phyloP scores from a whole-genome alignment of 2,113 vertebrate genomes.

The Peromyscus californicus region DNA sequence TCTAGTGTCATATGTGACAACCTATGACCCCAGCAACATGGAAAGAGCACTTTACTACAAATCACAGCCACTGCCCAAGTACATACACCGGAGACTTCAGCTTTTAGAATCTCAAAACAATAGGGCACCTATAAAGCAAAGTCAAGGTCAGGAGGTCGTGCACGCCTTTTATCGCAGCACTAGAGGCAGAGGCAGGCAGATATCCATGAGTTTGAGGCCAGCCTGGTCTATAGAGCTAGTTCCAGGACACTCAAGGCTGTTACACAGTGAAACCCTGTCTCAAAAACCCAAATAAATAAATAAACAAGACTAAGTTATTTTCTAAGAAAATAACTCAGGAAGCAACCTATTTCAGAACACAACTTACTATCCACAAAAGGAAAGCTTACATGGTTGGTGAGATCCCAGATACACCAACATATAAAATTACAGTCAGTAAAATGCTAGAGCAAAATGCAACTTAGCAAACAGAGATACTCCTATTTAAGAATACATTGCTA shows the following conservation, averaged over 20 bases:
- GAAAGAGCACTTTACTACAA: not conserved
- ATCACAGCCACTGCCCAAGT: not conserved
- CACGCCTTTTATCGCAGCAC: too few relatives aligned
- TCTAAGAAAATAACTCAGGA: slow-evolving; percentile 32
- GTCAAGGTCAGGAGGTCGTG: not conserved
- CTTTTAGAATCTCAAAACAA: slow-evolving; percentile 52
- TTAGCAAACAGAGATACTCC: not conserved
- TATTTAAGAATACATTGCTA: not conserved
- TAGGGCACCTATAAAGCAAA: slow-evolving; percentile 8
- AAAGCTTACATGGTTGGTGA: slow-evolving; percentile 23
- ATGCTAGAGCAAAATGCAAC: slow-evolving; percentile 7
- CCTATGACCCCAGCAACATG: slow-evolving; percentile 16
- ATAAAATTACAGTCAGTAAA: slow-evolving; percentile 44
- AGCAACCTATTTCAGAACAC: slow-evolving; percentile 35
- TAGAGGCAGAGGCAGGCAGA: too few relatives aligned
- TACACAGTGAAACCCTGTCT: too few relatives aligned
- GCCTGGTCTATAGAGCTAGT: too few relatives aligned
- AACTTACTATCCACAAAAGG: slow-evolving; percentile 29
- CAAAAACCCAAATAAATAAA: too few relatives aligned
- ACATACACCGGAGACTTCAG: slow-evolving; percentile 8
- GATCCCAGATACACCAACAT: not conserved
- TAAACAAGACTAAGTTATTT: not conserved
- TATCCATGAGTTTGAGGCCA: too few relatives aligned
- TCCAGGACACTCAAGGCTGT: too few relatives aligned
- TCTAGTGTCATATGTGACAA: not conserved